Percentiles rank a stretch among this genome's conserved stretches.
Evolutionary conservation across 2,888 invertebrate species (phyloP).

Genomic region (Oasisia sp.): DNA sequence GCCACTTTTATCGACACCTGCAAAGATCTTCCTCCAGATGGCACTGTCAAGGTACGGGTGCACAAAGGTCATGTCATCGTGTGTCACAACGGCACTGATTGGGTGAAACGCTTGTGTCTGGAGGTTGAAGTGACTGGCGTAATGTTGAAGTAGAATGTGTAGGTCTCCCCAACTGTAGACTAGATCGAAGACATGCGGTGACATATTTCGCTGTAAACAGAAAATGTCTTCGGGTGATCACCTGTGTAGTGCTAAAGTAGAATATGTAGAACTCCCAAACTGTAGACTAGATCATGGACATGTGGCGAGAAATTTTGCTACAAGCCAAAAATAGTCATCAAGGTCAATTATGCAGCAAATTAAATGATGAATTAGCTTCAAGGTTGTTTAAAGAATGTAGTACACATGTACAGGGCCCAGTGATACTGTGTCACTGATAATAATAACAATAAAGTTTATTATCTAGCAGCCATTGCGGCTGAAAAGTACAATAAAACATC

Average conservation of each 20-base stretch:
- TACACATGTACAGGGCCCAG: too few relatives aligned
- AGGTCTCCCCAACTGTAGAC: slow-evolving; percentile 27
- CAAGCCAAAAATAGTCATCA: neutral
- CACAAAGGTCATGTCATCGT: slow-evolving; percentile 22
- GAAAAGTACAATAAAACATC: too few relatives aligned
- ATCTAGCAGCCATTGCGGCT: too few relatives aligned
- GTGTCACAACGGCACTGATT: slow-evolving; percentile 8
- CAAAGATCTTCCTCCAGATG: slow-evolving; percentile 2
- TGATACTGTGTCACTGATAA: too few relatives aligned
- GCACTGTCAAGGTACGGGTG: neutral
- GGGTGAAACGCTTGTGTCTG: neutral
- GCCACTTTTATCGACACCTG: neutral
- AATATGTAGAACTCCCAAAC: too few relatives aligned
- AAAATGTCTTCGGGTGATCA: neutral
- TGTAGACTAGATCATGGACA: neutral
- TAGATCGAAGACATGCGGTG: neutral
- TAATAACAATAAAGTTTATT: too few relatives aligned
- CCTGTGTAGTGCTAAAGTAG: neutral
- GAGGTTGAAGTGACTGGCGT: neutral
- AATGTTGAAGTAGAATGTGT: slow-evolving; percentile 23
- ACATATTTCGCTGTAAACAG: neutral
- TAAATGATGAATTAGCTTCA: too few relatives aligned
- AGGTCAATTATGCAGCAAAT: neutral
- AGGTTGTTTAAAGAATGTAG: too few relatives aligned
- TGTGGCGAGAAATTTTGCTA: neutral